These are phyloP conservation scores for Drosophila nr. medialis DNA, from an alignment of 2,888 invertebrate species.

Conservation along the genomic window DNA sequence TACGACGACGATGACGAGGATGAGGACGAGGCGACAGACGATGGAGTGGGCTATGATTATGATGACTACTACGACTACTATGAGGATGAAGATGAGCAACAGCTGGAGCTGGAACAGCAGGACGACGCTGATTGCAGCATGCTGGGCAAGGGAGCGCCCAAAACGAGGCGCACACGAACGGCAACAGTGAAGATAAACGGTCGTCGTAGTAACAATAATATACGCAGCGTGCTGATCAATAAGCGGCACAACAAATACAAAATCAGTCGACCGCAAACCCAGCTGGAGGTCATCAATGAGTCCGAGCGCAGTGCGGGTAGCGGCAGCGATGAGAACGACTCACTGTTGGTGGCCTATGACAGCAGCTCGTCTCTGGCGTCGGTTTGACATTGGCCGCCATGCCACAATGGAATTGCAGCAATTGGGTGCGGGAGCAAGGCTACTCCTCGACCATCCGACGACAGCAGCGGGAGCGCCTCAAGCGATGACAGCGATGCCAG, in stretches of 20 bases:
- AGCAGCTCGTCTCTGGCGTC: slow-evolving; percentile 84
- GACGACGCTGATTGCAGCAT: slow-evolving; percentile 78
- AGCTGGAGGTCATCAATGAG: slow-evolving; percentile 84
- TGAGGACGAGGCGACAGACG: slow-evolving; percentile 49
- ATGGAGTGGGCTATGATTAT: slow-evolving; percentile 61
- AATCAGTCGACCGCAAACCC: slow-evolving; percentile 81
- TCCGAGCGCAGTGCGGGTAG: slow-evolving; percentile 84
- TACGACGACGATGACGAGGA: slow-evolving; percentile 68
- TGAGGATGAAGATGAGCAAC: slow-evolving; percentile 69
- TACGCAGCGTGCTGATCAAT: slow-evolving; percentile 81
- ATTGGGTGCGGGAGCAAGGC: slow-evolving; percentile 38
- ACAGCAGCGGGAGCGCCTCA: slow-evolving; percentile 24
- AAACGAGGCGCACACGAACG: slow-evolving; percentile 30
- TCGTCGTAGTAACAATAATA: slow-evolving; percentile 79
- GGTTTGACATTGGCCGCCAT: slow-evolving; percentile 84
- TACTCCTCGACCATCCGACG: slow-evolving; percentile 18
- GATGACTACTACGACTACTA: slow-evolving; percentile 74
- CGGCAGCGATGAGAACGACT: slow-evolving; percentile 85
- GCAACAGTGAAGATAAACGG: slow-evolving; percentile 45
- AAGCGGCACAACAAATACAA: slow-evolving; percentile 83
- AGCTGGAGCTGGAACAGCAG: slow-evolving; percentile 55
- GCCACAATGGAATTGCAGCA: slow-evolving; percentile 78
- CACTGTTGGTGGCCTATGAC: slow-evolving; percentile 84
- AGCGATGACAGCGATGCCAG: slow-evolving; percentile 20
- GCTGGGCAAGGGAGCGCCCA: slow-evolving; percentile 61